Evolutionary conservation across 2,888 invertebrate species (phyloP).

Genomic region (Agrotis exclamationis): DNA sequence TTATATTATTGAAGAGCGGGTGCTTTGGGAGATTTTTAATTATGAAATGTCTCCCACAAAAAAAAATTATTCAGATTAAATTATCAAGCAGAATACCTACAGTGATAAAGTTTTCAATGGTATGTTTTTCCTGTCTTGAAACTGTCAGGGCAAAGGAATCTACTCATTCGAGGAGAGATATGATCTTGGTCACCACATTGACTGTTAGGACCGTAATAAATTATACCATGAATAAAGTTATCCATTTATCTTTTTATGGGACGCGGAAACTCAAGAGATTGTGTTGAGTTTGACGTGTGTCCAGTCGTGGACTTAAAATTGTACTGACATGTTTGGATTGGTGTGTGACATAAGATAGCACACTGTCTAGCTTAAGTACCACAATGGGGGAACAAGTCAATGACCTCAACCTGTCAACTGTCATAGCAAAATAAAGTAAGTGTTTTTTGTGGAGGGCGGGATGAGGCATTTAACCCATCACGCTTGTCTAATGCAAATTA

Average conservation of each 20-base stretch:
- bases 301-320: background rate
- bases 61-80: too few species aligned
- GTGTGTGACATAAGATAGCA: background rate
- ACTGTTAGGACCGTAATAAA: background rate
- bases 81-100: too few species aligned
- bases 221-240: slow-evolving; percentile 7
- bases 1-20: too few species aligned
- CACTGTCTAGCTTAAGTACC: too few species aligned
- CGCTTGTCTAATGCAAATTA: too few species aligned
- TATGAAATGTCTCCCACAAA: too few species aligned
- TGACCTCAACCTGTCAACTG: too few species aligned
- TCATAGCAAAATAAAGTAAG: too few species aligned
- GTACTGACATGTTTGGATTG: background rate
- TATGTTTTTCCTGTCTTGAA: background rate
- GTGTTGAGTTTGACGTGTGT: background rate
- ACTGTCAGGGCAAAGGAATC: background rate
- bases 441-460: too few species aligned
- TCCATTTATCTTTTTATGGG: background rate
- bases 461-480: too few species aligned
- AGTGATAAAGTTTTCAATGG: background rate
- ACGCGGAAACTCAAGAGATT: background rate
- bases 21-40: too few species aligned
- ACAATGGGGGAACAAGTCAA: too few species aligned
- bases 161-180: background rate
- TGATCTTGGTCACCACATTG: background rate